Evolutionary conservation across 2,113 vertebrate species (phyloP).

Genomic region (Lipotes vexillifer): DNA sequence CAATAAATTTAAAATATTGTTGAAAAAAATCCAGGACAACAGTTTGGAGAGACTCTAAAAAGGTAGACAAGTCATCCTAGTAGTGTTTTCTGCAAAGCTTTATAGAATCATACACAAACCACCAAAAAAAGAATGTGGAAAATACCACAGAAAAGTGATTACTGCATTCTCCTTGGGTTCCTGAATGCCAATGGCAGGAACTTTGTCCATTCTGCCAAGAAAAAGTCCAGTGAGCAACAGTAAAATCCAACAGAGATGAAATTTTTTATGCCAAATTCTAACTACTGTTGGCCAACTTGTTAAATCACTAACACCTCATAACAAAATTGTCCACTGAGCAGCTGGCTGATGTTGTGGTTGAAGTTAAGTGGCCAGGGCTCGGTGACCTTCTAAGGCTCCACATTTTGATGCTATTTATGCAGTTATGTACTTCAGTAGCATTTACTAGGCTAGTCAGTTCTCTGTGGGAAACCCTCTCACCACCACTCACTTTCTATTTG

Average conservation of each 20-base stretch:
- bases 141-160: neutral
- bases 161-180: neutral
- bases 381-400: neutral
- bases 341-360: slow-evolving; percentile 31
- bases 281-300: slow-evolving; percentile 62
- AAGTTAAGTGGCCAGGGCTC: slow-evolving; percentile 1
- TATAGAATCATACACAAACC: neutral
- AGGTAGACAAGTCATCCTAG: neutral
- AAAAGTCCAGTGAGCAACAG: neutral
- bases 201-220: neutral
- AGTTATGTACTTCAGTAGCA: neutral
- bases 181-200: neutral
- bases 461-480: neutral
- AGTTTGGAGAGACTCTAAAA: neutral
- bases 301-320: slow-evolving; percentile 57
- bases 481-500: neutral
- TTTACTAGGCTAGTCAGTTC: neutral
- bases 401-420: neutral
- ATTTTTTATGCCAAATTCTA: slow-evolving; percentile 5
- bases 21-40: neutral
- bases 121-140: neutral
- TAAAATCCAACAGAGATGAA: slow-evolving; percentile 32
- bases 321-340: slow-evolving; percentile 22
- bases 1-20: neutral
- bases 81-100: neutral